Evolutionary conservation across 2,888 invertebrate genomes (phyloP).

Genomic region (Epistrophella euchroma): DNA sequence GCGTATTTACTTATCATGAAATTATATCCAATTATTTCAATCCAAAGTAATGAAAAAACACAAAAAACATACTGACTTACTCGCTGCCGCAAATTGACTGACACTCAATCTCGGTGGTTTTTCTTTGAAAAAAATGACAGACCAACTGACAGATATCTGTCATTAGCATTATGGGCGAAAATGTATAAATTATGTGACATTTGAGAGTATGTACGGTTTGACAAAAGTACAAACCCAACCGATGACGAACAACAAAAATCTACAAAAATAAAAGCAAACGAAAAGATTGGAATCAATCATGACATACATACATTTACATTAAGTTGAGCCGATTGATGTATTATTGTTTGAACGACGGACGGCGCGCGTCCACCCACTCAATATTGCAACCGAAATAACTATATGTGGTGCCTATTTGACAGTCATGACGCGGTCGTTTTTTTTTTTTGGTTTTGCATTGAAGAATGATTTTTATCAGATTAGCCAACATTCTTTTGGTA

Average conservation of each 20-base stretch:
- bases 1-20: background rate
- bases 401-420: conserved; percentile 54
- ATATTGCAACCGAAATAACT: conserved; percentile 25
- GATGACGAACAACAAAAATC: background rate
- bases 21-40: background rate
- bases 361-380: conserved; percentile 59
- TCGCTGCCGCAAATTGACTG: conserved; percentile 30
- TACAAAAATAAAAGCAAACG: background rate
- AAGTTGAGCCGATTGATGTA: conserved; percentile 54
- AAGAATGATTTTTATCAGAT: conserved; percentile 63
- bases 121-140: conserved; percentile 68
- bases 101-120: conserved; percentile 11
- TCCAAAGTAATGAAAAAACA: background rate
- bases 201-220: conserved; percentile 27
- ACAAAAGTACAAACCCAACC: conserved; percentile 20
- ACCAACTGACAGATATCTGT: conserved; percentile 73
- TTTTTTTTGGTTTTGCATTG: conserved; percentile 28
- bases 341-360: conserved; percentile 38
- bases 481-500: conserved; percentile 21
- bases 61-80: conserved; percentile 10
- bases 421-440: conserved; percentile 46
- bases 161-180: conserved; percentile 69
- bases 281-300: conserved; percentile 61
- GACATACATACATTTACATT: conserved; percentile 1
- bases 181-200: conserved; percentile 67